Evolutionary conservation across 1,140 invertebrate genomes (phyloP).

Genomic region (Hermetia illucens): DNA sequence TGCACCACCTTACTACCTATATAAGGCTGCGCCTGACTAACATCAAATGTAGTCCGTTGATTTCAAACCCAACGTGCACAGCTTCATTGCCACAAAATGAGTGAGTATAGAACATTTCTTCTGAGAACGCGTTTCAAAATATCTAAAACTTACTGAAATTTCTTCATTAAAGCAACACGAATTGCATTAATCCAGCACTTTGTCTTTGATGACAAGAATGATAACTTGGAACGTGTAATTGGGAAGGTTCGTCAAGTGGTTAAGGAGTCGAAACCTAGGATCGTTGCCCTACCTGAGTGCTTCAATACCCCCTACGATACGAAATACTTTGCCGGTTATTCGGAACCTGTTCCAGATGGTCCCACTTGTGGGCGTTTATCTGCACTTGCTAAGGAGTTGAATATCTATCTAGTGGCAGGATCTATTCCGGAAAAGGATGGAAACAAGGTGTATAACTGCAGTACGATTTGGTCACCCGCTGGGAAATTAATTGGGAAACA

Average conservation of each 20-base stretch:
- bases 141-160: no score
- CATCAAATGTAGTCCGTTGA: no score
- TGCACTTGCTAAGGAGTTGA: conserved; percentile 56
- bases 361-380: conserved; percentile 55
- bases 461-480: conserved; percentile 68
- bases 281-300: conserved; percentile 81
- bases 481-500: conserved; percentile 61
- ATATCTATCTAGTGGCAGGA: conserved; percentile 74
- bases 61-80: no score
- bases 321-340: conserved; percentile 73
- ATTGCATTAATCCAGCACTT: conserved; percentile 72
- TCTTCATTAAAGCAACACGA: no score
- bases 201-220: conserved; percentile 56
- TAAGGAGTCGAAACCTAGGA: conserved; percentile 54
- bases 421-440: conserved; percentile 69
- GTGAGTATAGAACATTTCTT: no score
- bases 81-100: no score
- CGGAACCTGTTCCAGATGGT: conserved; percentile 66
- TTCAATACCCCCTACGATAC: conserved; percentile 78
- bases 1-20: no score
- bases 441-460: conserved; percentile 67
- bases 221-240: conserved; percentile 59
- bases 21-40: no score
- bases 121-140: no score
- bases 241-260: conserved; percentile 55